Conservation (phyloP, 2,797 vertebrate genomes). For the Chelonia mydas region DNA sequence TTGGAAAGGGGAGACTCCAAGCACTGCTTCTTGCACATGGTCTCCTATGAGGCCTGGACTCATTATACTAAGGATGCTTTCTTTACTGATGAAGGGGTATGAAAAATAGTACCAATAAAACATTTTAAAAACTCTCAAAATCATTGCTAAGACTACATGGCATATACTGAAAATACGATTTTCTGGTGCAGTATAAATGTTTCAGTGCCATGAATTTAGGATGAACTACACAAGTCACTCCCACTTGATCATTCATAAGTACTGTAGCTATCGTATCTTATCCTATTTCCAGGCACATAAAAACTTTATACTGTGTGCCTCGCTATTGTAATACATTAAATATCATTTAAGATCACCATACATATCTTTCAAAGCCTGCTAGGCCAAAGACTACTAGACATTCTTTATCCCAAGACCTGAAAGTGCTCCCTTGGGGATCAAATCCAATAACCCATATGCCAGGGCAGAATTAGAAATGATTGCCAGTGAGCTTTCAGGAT, state of each 20-base stretch:
- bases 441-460: conserved; percentile 39
- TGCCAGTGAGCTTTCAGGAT: neutral
- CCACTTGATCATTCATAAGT: neutral
- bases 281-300: neutral
- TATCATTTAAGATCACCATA: neutral
- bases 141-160: neutral
- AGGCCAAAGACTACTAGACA: neutral
- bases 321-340: neutral
- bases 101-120: neutral
- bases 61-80: neutral
- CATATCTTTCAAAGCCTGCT: conserved; percentile 13
- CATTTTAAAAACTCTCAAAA: neutral
- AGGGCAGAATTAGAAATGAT: conserved; percentile 39
- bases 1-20: neutral
- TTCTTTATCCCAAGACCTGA: conserved; percentile 20
- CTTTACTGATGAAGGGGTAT: neutral
- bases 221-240: neutral
- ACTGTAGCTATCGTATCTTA: neutral
- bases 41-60: neutral
- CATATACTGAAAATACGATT: neutral
- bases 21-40: neutral
- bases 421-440: conserved; percentile 18
- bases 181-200: neutral
- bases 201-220: neutral
- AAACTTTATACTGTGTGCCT: neutral